Base-by-base conservation (phyloP, 1,140 invertebrate species). In the Acromyrmex charruanus region DNA sequence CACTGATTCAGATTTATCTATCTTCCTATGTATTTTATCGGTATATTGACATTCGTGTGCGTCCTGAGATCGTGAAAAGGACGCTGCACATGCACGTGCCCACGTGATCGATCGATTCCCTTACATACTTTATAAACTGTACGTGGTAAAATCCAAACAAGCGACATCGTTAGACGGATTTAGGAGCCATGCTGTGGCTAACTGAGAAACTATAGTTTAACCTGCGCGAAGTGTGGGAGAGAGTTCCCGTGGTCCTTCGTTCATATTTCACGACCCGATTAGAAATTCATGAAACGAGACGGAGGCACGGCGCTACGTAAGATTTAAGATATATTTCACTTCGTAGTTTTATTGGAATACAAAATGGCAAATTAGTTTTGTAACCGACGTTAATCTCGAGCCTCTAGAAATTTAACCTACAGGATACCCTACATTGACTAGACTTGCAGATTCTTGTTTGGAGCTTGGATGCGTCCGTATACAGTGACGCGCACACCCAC, bases 141-240 rank as follows among this genome's bases (percentile, higher is more conserved):
- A 72, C 35, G 35, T n/a, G 55, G 6, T 74, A 82, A 82, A 82
- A 82, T 82, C 44, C 68, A 82, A 59, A 82, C 68, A 72, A 59
- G 79, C 66, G 66, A 82, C 66, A 61, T 81, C 51, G 66, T 82
- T 61, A 59, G 71, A 85, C 74, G 81, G 82, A 69, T 87, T 87
- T 85, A 55, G 14, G 25, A 25, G 2, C 21, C 79, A 65, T 68
- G 58, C 18, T 35, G 28, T 18, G 51, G 68, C 25, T 82, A 82
- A 82, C 35, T 59, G 55, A 55, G 25, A 74, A 72, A 82, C 35
- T 71, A 28, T 49, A 39, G 21, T 49, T 74, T 72, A 74, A 82
- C 35, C 39, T n/a, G 35, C 31, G 18, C 18, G 18, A 44, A 21
- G 51, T 9, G 18, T 31, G 25, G 9, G 9, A 28, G 16, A 65